phyloP scores from a whole-genome alignment of 1,140 invertebrate genomes.

The Eriosoma lanigerum region DNA sequence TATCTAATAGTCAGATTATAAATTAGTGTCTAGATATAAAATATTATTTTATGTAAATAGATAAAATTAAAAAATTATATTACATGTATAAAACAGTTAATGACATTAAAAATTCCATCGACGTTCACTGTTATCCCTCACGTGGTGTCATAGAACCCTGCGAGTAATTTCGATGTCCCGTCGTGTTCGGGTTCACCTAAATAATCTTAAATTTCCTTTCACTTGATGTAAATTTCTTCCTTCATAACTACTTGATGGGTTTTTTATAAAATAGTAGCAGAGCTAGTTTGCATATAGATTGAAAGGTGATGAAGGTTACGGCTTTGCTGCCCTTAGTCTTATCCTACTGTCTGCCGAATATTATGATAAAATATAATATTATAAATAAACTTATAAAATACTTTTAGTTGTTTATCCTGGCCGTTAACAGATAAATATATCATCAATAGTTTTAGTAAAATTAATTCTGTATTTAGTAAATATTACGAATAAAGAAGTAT shows the following conservation, averaged over 20 bases:
- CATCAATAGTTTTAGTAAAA: background rate
- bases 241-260: slow-evolving; percentile 49
- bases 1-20: too few species aligned
- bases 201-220: slow-evolving; percentile 42
- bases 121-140: background rate
- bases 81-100: too few species aligned
- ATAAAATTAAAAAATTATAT: too few species aligned
- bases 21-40: too few species aligned
- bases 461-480: background rate
- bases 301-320: slow-evolving; percentile 39
- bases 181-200: background rate
- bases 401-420: background rate
- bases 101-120: too few species aligned
- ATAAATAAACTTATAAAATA: too few species aligned
- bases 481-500: too few species aligned
- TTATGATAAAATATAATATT: slow-evolving; percentile 7
- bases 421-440: background rate
- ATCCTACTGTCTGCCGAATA: slow-evolving; percentile 42
- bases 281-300: slow-evolving; percentile 52
- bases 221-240: slow-evolving; percentile 43
- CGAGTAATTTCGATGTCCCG: background rate
- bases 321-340: slow-evolving; percentile 55
- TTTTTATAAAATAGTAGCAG: slow-evolving; percentile 37
- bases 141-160: background rate
- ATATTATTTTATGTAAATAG: too few species aligned